Base-by-base conservation (phyloP, 2,797 vertebrate genomes). In the Rhinella marina region DNA sequence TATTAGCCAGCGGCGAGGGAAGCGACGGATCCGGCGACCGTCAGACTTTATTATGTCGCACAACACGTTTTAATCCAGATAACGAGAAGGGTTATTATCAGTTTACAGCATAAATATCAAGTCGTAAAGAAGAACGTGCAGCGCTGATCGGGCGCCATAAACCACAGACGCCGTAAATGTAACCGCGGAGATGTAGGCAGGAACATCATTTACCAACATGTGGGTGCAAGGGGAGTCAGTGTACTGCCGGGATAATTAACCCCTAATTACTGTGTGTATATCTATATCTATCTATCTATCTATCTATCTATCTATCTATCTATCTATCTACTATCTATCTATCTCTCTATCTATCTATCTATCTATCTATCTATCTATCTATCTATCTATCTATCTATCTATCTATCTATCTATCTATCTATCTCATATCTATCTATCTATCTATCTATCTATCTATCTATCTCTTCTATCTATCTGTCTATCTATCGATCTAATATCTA, bases 21-120 rank as follows among this genome's bases (percentile, higher is more conserved):
- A 21, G 41, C 73, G 73, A 25, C 72, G n/a, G 75, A 77, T 54
- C 75, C 75, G 75, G 75, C 29, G 50, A 5, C 12, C n/a, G 75
- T 54, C 75, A n/a, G 23, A 13, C 48, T 25, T 80, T 80, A 80
- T 80, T 61, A 61, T 61, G 75, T 54, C 56, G 56, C 41, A 32
- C 25, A 57, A 21, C 78, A 27, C 78, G 10, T 17, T 25, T 14
- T 77, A 54, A 77, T 77, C 75, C 75, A n/a, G 59, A 62, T 81
- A 62, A 81, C 73, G 70, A 62, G 82, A 48, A 72, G 12, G 68
- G 29, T 77, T 29, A 72, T 66, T 62, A 13, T 50, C 52, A 50
- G 48, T 50, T 76, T 85, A 48, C 41, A 59, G 54, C 77, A 81
- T 56, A 81, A 86, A 79, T 54, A 68, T 86, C 11, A 79, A 19